Evolutionary conservation across 2,797 vertebrate genomes (phyloP).

Genomic region (Poecilia wingei): DNA sequence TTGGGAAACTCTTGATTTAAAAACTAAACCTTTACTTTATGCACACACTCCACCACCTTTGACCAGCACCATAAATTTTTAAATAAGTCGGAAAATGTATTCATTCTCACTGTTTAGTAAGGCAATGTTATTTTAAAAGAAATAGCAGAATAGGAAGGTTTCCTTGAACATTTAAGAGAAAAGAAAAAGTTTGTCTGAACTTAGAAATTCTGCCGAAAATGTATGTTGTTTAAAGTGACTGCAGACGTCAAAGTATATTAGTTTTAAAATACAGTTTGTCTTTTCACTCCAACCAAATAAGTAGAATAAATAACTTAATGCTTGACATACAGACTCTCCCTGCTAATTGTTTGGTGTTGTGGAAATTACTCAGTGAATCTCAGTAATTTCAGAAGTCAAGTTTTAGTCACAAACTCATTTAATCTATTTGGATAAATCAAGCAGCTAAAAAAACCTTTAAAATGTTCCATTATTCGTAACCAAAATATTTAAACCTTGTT

Average conservation of each 20-base stretch:
- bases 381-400: slow-evolving; percentile 1
- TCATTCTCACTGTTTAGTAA: neutral
- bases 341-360: slow-evolving; percentile 25
- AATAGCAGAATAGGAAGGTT: neutral
- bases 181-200: neutral
- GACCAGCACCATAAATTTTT: neutral
- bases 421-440: slow-evolving; percentile 6
- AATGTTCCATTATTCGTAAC: slow-evolving; percentile 14
- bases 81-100: neutral
- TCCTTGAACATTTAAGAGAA: neutral
- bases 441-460: slow-evolving; percentile 9
- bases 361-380: slow-evolving; percentile 30
- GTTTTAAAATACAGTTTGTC: slow-evolving; percentile 33
- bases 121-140: neutral
- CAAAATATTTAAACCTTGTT: neutral
- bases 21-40: neutral
- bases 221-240: slow-evolving; percentile 15
- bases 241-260: slow-evolving; percentile 18
- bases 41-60: neutral
- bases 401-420: slow-evolving; percentile 6
- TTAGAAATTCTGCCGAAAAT: slow-evolving; percentile 1
- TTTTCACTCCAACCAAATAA: slow-evolving; percentile 44
- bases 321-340: slow-evolving; percentile 16
- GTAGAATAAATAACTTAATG: slow-evolving; percentile 57
- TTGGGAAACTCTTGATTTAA: neutral